Evolutionary conservation across 2,797 vertebrate genomes (phyloP), one percentile per base, ranked within the genome.

Genomic region (Danio aesculapii): DNA sequence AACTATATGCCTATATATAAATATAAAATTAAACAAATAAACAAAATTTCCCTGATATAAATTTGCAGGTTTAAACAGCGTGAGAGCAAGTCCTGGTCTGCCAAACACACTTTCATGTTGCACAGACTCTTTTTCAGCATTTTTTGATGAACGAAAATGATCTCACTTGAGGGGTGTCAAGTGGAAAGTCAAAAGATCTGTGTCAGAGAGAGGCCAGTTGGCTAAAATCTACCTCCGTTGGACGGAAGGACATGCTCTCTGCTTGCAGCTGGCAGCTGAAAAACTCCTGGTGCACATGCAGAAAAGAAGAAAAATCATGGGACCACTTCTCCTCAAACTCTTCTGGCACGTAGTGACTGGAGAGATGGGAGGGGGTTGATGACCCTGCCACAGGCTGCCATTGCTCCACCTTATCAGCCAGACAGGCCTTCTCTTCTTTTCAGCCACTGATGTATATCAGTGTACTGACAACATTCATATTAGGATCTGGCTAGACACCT

Each of bases 341-440:
- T 93, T 89, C 92, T 88, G 91, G 93, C 72, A 73, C 39, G 41
- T 59, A 78, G 46, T 57, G 70, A 50, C 58, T 52, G 55, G 71
- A 79, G 49, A 68, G 66, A n/a, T 47, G 14, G 74, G 30, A 83
- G 75, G 80, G 75, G 88, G 70, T 81, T 11, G 10, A 47, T 83
- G 87, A 90, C 88, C 87, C 74, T 84, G 84, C 81, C 86, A 76
- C 47, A 30, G 82, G 76, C 74, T 83, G 70, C 84, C 61, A 78
- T 81, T 59, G 81, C 71, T 77, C 61, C 55, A 75, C 49, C 83
- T 84, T 75, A 81, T 84, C 81, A 72, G 52, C 55, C 78, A 81
- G 81, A 77, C 83, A 78, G 75, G 69, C 61, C 72, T 46, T 63
- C 75, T 82, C 39, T 59, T 71, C 77, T 46, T 53, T 64, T 63